Base-by-base conservation (phyloP, 2,113 vertebrate genomes). In the Hirundichthys speculiger region DNA sequence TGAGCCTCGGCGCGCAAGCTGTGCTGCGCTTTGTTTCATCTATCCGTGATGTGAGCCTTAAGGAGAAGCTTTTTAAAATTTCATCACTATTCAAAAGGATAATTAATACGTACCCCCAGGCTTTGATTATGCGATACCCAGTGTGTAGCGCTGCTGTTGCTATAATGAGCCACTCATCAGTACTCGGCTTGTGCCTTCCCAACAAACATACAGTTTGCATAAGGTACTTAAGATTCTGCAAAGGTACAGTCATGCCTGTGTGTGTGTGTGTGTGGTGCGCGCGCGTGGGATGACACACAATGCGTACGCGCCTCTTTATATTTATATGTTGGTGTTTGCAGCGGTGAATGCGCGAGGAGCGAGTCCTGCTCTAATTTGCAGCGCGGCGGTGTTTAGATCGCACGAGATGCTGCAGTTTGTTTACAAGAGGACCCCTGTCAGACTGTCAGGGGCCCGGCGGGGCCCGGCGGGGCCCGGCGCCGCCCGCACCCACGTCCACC, bases 21-120 rank as follows among this genome's bases (percentile, higher is more conserved):
- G 96, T 92, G 93, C 88, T 88, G 89, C 84, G 92, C 91, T 96
- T 96, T 97, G 95, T 98, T 97, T 97, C 95, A 95, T 97, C 95
- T 95, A 94, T 92, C 91, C 92, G 91, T 94, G 96, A 95, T 94
- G 94, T 91, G 93, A 94, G 94, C 96, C 95, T 96, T 94, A 95
- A 98, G 96, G 94, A 96, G 94, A 94, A 74, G 92, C 95, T 98
- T 95, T 98, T 98, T 96, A 98, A 98, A 98, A 98, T 98, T 96
- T 98, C 96, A 98, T 98, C 96, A 95, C 95, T 96, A 98, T 98
- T 98, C 96, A 98, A 97, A 97, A 97, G 95, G 96, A 97, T 98
- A 98, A 98, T 98, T 98, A 98, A 98, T 98, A 94, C 94, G 94
- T 96, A 96, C 96, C 97, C 97, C 92, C 95, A 97, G 97, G 97